These are phyloP conservation scores for Glaucomys volans DNA, from an alignment of 2,113 vertebrate species.

Conservation along the genomic window DNA sequence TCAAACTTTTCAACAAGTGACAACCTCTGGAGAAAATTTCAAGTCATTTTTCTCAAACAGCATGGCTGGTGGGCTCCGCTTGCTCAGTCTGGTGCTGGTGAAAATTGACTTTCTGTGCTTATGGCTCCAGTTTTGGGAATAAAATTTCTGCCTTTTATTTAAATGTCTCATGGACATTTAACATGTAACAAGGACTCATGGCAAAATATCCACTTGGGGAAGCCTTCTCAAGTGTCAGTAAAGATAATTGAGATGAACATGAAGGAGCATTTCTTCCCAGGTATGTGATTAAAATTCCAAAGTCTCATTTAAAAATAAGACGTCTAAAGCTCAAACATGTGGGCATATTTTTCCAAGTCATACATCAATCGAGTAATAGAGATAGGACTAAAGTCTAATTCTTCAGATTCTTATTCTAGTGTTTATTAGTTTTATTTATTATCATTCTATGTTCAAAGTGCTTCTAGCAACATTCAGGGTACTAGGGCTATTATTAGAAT, in stretches of 20 bases:
- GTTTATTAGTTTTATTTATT: background rate
- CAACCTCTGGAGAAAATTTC: background rate
- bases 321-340: background rate
- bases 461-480: background rate
- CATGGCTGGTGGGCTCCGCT: background rate
- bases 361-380: background rate
- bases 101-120: slow-evolving; percentile 15
- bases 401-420: background rate
- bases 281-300: background rate
- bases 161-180: too few relatives aligned
- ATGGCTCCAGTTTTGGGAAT: background rate
- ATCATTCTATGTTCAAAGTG: background rate
- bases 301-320: background rate
- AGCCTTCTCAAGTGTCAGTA: background rate
- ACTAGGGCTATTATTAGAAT: background rate
- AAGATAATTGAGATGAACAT: background rate
- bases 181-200: background rate
- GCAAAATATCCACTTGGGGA: background rate
- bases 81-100: background rate
- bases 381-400: background rate
- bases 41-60: background rate
- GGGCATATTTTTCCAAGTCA: background rate
- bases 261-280: background rate
- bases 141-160: background rate
- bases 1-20: slow-evolving; percentile 63